A percentile compares a stretch with the other conserved stretches of the same genome.
Evolutionary conservation across 1,140 invertebrate species (phyloP).

Genomic region (Pissodes strobi): DNA sequence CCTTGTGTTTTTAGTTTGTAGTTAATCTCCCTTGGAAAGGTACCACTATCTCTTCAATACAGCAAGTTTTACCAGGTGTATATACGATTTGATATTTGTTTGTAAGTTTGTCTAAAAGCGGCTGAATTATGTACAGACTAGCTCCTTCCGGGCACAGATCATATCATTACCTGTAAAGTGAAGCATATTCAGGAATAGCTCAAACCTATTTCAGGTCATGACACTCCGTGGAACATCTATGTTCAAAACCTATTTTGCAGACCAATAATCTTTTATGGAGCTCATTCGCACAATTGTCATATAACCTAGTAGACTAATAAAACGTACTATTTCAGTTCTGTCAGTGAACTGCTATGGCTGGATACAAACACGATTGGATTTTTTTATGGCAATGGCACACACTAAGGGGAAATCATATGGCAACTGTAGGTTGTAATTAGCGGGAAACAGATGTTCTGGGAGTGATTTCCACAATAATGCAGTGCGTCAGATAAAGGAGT

Average conservation of each 20-base stretch:
- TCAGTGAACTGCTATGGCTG: background rate
- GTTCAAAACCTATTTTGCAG: constrained; percentile 4
- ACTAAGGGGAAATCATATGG: no score
- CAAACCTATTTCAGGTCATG: constrained; percentile 17
- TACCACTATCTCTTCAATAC: constrained; percentile 51
- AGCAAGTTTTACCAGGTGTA: constrained; percentile 24
- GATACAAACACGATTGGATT: background rate
- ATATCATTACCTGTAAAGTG: constrained; percentile 23
- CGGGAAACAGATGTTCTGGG: no score
- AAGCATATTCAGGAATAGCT: constrained; percentile 16
- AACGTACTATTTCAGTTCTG: constrained; percentile 1
- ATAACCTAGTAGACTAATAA: constrained; percentile 11
- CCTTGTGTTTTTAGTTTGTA: constrained; percentile 24
- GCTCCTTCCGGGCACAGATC: background rate
- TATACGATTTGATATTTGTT: constrained; percentile 28
- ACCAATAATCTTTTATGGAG: constrained; percentile 13
- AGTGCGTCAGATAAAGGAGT: no score
- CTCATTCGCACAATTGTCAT: constrained; percentile 17
- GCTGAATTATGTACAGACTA: constrained; percentile 29
- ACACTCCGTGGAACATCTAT: constrained; percentile 3
- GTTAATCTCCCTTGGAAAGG: constrained; percentile 44
- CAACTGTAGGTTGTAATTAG: no score
- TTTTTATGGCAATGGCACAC: no score
- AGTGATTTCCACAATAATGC: no score
- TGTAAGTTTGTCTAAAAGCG: constrained; percentile 27